These are phyloP conservation scores for Amphipyra berbera DNA, from an alignment of 2,888 invertebrate genomes.

Conservation along the genomic window DNA sequence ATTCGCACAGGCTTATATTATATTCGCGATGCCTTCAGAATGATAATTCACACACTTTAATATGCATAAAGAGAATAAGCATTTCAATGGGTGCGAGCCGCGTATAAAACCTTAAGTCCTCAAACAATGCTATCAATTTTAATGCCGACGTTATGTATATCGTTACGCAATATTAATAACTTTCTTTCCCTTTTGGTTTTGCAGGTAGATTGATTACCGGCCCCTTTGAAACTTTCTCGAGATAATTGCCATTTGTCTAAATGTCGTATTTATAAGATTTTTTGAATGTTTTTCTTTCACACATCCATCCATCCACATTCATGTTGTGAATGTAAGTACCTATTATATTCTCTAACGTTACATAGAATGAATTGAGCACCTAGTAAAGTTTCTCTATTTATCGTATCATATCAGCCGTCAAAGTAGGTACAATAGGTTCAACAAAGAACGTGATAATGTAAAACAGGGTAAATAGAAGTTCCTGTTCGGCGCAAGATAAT, in stretches of 20 bases:
- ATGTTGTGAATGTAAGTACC: neutral
- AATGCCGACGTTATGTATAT: conserved; percentile 52
- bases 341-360: too few species aligned
- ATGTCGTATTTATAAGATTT: conserved; percentile 16
- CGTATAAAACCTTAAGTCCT: conserved; percentile 31
- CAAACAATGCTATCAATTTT: conserved; percentile 60
- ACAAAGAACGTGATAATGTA: conserved; percentile 3
- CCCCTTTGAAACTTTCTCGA: conserved; percentile 53
- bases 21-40: conserved; percentile 57
- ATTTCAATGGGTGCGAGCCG: conserved; percentile 38
- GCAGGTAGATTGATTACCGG: conserved; percentile 47
- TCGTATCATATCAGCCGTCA: neutral
- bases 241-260: conserved; percentile 54
- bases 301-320: neutral
- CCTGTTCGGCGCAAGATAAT: neutral
- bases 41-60: conserved; percentile 48
- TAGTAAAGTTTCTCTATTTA: neutral
- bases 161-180: conserved; percentile 58
- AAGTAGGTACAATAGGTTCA: conserved; percentile 1
- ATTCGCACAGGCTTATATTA: conserved; percentile 55
- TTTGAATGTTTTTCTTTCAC: conserved; percentile 3
- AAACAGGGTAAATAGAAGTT: conserved; percentile 3
- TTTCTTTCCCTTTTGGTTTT: conserved; percentile 58
- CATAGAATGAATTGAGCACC: neutral
- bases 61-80: conserved; percentile 43